Evolutionary conservation across 1,140 invertebrate species (phyloP).

Genomic region (Goniozus legneri): DNA sequence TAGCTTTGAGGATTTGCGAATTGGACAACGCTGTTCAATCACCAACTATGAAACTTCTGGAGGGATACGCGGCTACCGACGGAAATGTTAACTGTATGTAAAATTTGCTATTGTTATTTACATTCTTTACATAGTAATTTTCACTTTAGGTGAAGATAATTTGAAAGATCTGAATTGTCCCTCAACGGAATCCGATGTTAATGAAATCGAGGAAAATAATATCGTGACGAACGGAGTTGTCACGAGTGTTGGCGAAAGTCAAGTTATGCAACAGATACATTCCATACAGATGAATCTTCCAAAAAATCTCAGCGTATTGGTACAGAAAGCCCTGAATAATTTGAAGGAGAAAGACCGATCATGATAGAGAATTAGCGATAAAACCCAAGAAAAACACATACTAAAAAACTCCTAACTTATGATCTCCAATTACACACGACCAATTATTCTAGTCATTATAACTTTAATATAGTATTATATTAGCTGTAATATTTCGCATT

Average conservation of each 20-base stretch:
- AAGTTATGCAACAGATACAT: conserved; percentile 18
- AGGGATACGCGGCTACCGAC: conserved; percentile 55
- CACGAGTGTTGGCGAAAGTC: conserved; percentile 6
- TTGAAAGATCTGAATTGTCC: conserved; percentile 15
- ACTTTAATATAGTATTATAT: no score
- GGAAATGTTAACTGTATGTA: conserved; percentile 48
- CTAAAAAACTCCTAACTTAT: no score
- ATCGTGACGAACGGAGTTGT: conserved; percentile 4
- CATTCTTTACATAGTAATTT: neutral
- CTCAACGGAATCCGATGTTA: neutral
- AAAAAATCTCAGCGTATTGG: conserved; percentile 39
- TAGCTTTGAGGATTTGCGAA: conserved; percentile 59
- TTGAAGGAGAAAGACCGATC: conserved; percentile 34
- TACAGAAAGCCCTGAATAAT: conserved; percentile 44
- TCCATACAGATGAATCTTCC: conserved; percentile 32
- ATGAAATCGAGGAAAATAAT: conserved; percentile 12
- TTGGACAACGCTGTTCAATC: conserved; percentile 57
- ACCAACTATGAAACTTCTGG: conserved; percentile 57
- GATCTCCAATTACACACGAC: no score
- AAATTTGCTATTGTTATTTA: neutral
- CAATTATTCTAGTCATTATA: no score
- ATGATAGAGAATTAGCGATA: conserved; percentile 9
- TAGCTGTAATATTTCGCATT: no score
- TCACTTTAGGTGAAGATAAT: conserved; percentile 27
- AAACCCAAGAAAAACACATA: no score